Evolutionary conservation across 30 jellyfish, hydroid and myxozoan genomes (phyloP), one percentile per base, ranked within the genome.

Genomic region (Sanderia malayensis): DNA sequence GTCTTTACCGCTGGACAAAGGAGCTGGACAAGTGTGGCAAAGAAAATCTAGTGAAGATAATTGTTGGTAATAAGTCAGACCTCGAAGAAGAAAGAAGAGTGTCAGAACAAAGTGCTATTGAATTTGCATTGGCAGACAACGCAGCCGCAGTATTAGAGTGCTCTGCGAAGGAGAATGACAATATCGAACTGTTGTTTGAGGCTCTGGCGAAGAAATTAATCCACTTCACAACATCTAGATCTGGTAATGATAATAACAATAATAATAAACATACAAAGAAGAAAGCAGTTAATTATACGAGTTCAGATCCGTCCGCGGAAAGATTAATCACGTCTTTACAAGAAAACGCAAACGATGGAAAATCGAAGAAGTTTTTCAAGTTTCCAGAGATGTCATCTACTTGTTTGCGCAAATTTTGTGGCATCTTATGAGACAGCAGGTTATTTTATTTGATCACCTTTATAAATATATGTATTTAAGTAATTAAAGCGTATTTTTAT

Each of bases 101-200:
- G 0, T 76, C 94, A 21, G 77, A 72, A 70, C 89, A 90, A 28
- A 78, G 78, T 76, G 98, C 96, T 19, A 73, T 90, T 26, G 83
- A 74, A 15, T 90, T 90, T 60, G 98, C 98, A 23, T 57, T 90
- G 83, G 79, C 77, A 10, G 91, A 82, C 37, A 70, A 90, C 73
- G 93, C 93, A 22, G 93, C 90, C 2, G 85, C 88, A 1, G 98
- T 80, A 34, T 32, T 90, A 10, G 98, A 90, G 67, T 90, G 98
- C 74, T 90, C 98, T 55, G 98, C 98, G 71, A 90, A 83, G 82
- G 88, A 65, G 59, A 87, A 72, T 46, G 98, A 90, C 29, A 90
- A 90, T 59, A 79, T 90, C 31, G 96, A 90, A 37, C 82, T 73
- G 70, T 65, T 90, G 13, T 90, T 90, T 66, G 63, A 84, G 46